Base-by-base conservation (phyloP, 2,113 vertebrate genomes). In the Paraplagusia blochii region DNA sequence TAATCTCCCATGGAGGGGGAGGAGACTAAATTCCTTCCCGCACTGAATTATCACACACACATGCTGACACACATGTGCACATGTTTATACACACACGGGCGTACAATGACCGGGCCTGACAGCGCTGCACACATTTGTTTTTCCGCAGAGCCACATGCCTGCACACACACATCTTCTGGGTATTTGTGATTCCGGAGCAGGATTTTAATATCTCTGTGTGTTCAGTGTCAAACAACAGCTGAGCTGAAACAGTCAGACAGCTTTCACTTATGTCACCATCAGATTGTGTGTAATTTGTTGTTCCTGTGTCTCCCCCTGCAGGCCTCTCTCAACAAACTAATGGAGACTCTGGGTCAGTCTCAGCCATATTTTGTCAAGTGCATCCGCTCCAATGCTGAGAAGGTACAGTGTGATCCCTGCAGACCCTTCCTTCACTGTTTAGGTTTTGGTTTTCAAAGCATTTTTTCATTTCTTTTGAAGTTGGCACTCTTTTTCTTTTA, bases 311-410 rank as follows among this genome's bases (percentile, higher is more conserved):
- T 57, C 61, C 0, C 65, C 77, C 69, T 77, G 1, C 63, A 99
- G 96, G 93, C 93, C 1, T 99, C 97, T 0, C 93, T 98, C 69
- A 98, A 91, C 74, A 98, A 98, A 69, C 90, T 99, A 67, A 98
- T 98, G 97, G 97, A 98, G 85, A 99, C 97, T 18, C 92, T 98
- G 65, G 93, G 89, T 74, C 95, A 99, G 71, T 95, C 96, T 69
- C 95, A 99, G 84, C 97, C 97, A 0, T 98, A 98, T 87, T 99
- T 99, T 90, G 96, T 99, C 78, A 99, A 98, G 83, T 99, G 97
- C 74, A 98, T 98, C 83, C 94, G 97, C 49, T 98, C 95, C 72
- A 98, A 99, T 1, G 94, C 97, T 0, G 97, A 99, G 55, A 99
- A 98, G 96, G 96, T 98, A 89, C 65, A 53, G 45, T 38, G 9